Evolutionary conservation across 2,888 invertebrate genomes (phyloP), one percentile per base, ranked within the genome.

Genomic region (Pilophorus perplexus): DNA sequence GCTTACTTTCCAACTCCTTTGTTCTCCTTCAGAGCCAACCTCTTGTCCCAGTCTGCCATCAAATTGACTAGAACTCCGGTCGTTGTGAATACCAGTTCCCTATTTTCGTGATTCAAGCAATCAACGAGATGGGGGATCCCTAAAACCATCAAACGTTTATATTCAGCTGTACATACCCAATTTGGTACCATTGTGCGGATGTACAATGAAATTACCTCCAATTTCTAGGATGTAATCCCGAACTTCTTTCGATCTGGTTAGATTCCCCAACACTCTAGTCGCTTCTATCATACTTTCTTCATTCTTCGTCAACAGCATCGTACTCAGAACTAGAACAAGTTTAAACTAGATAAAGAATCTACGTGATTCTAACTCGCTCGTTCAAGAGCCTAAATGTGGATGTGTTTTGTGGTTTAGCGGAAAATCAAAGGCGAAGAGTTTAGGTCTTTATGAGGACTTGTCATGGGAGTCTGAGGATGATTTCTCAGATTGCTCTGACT

Each of bases 61-160:
- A 92, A 82, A 80, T 92, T 92, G 18, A 92, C 90, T 55, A 92
- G 81, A 38, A 92, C 89, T 1, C 92, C 92, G 66, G 88, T 86
- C 1, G 89, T 85, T 4, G 90, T 87, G 74, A 86, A 86, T 0
- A 90, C 83, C 14, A 90, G 80, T 72, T 86, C 85, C 48, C 68
- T 71, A 67, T 73, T 74, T 82, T 83, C 81, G 71, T 81, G 82
- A 40, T 83, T 81, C 50, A 86, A 75, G 73, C 83, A 81, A 12
- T 82, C 80, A 22, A 84, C 80, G 3, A 88, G 79, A 23, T 79
- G 75, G 46, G 81, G 78, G 27, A 88, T 78, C 1, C 84, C 74
- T 75, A 68, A 22, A 68, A 65, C 6, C 59, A 37, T 22, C 2
- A 23, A 25, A 25, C 25, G 33, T 33, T 33, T n/a, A n/a, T n/a